phyloP scores from a whole-genome alignment of 30 jellyfish, hydroid and myxozoan species.

The Hydractinia symbiolongicarpus region DNA sequence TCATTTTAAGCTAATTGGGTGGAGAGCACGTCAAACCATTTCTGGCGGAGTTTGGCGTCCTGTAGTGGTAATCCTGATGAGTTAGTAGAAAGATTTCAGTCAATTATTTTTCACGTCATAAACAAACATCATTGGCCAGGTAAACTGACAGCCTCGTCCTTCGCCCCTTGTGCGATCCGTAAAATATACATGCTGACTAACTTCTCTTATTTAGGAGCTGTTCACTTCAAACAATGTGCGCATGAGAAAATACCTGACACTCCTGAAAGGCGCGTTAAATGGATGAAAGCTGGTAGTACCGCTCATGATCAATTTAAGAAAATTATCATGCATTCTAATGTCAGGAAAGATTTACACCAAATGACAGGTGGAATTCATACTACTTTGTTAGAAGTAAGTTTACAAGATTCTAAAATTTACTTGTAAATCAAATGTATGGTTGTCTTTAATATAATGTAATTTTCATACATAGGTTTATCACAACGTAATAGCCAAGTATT shows the following conservation, averaged over 20 bases:
- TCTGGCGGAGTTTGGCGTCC: not conserved
- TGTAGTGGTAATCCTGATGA: not conserved
- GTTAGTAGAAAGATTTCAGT: not conserved
- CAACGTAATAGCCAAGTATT: not conserved
- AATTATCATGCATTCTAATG: not conserved
- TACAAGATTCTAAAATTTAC: not conserved
- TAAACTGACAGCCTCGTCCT: not conserved
- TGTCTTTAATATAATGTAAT: not conserved
- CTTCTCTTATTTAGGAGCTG: not conserved
- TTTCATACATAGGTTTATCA: not conserved
- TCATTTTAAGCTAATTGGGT: not conserved
- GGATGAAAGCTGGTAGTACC: slow-evolving; percentile 8
- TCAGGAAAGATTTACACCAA: slow-evolving; percentile 9
- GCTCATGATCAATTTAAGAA: slow-evolving; percentile 5
- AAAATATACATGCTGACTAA: no score
- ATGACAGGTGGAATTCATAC: not conserved
- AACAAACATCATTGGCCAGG: slow-evolving; percentile 19
- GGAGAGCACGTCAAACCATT: not conserved
- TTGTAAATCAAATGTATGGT: not conserved
- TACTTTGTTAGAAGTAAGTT: not conserved
- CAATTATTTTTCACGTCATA: not conserved
- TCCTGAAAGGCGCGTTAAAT: not conserved
- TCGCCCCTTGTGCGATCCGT: no score
- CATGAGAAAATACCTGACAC: not conserved
- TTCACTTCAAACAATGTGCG: not conserved